A percentile compares a stretch with the other conserved stretches of the same genome.
These are phyloP conservation scores for Pseudococcus viburni DNA, from an alignment of 2,888 invertebrate species.

Conservation along the genomic window DNA sequence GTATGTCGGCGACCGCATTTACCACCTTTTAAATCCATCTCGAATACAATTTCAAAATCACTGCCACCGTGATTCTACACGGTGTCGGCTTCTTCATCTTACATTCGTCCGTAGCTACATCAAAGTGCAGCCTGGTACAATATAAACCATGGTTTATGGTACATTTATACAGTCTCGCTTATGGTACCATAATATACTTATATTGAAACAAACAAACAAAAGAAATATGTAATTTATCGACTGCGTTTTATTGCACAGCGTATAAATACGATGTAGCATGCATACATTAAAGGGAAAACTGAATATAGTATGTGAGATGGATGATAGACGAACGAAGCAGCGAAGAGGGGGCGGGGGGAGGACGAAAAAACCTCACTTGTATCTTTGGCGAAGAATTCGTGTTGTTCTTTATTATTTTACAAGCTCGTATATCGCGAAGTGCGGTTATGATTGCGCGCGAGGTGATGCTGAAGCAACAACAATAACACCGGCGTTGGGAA, in stretches of 20 bases:
- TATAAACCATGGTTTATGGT: not conserved
- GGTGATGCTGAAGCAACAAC: not conserved
- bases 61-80: not conserved
- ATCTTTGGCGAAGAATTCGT: slow-evolving; percentile 31
- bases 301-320: not conserved
- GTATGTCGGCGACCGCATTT: too few species aligned
- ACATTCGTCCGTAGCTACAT: not conserved
- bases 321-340: not conserved
- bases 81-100: not conserved
- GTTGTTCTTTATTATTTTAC: slow-evolving; percentile 51
- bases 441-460: not conserved
- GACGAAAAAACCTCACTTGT: slow-evolving; percentile 30
- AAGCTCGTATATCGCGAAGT: not conserved
- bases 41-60: not conserved
- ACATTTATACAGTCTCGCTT: not conserved
- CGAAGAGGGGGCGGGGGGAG: not conserved
- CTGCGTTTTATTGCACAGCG: not conserved
- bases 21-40: too few species aligned
- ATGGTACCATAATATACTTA: not conserved
- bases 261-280: not conserved
- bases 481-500: not conserved
- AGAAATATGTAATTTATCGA: slow-evolving; percentile 57
- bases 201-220: slow-evolving; percentile 42
- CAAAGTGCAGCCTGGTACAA: not conserved
- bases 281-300: not conserved